Base-by-base conservation (phyloP, 2,113 vertebrate species). In the Chionomys nivalis region DNA sequence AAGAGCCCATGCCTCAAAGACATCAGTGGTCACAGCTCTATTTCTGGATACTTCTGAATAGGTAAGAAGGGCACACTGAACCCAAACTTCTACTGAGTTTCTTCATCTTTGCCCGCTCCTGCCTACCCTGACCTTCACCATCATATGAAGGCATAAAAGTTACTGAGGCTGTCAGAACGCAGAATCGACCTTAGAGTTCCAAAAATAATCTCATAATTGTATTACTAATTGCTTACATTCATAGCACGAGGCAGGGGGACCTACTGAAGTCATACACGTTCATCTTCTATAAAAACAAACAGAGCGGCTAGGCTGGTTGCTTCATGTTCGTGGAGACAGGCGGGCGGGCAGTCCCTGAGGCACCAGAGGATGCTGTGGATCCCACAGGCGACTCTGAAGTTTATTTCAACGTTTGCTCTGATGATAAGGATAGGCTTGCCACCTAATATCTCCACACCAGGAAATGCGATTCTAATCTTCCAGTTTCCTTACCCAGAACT, bases 341-440 rank as follows among this genome's bases (percentile, higher is more conserved):
- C 33, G 63, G 55, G 10, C 10, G 58, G 36, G 63, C 19, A 72
- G 11, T 24, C 65, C 42, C 63, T 26, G n/a, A 77, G 39, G 26
- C 47, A 36, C n/a, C 65, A 70, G 76, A 77, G 5, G 33, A 90
- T 98, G 98, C 98, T 98, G 98, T 98, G 98, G 97, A 94, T 97
- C 97, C 96, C 96, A 97, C 98, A 98, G 98, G 98, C 98, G 98
- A 98, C 96, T 98, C 99, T 24, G 98, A 99, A 98, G 99, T 99
- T 98, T 98, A 98, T 98, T 98, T 98, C 98, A 99, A 98, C 96
- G 97, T 98, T 98, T 98, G 98, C 98, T 99, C 98, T 98, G 97
- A 98, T 98, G 98, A 98, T 98, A 98, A 98, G 98, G 98, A 97
- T 93, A 42, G 61, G 85, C 96, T 98, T 98, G 96, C 97, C 89